Base-by-base conservation (phyloP, 2,797 vertebrate genomes). In the Diceros bicornis region DNA sequence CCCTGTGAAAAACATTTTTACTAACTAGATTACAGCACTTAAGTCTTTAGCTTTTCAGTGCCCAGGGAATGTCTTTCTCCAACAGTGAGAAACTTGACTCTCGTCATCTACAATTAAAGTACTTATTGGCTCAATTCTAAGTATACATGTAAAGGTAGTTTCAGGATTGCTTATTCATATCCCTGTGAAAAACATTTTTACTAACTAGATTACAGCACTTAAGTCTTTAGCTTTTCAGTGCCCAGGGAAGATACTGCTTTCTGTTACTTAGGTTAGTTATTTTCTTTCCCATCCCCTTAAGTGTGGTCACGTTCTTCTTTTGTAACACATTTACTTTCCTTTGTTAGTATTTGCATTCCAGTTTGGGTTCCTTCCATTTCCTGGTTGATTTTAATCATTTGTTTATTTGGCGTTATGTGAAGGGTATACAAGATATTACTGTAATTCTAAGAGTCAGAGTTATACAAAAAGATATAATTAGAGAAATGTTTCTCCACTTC, bases 401-500 rank as follows among this genome's bases (percentile, higher is more conserved):
- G 20, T 41, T 89, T 91, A 57, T 62, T 47, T 64, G 27, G 55
- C 37, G 32, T 4, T 50, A 66, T 66, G 25, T 82, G 84, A 89
- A 88, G 41, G 9, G 6, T 68, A 92, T 66, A 47, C 14, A 27
- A 87, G 37, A 47, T 37, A 59, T 41, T 50, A 47, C 34, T 66
- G 37, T 41, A 14, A 82, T 88, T 82, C 62, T n/a, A 52, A 52
- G 68, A 62, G 20, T 66, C 34, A 55, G 29, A 55, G 21, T 2
- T 64, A 55, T 25, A 85, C 6, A 34, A 78, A 92, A 79, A 91
- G n/a, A 82, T 75, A 50, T 20, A 18, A 66, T 69, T n/a, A 87
- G 66, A 94, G 68, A 93, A 85, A 87, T 34, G 34, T 75, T 82
- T 75, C 34, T 91, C 41, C 52, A 87, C 75, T 69, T 77, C 44